Conservation (phyloP, 2,888 invertebrate species). For the Amphipoea oculea region DNA sequence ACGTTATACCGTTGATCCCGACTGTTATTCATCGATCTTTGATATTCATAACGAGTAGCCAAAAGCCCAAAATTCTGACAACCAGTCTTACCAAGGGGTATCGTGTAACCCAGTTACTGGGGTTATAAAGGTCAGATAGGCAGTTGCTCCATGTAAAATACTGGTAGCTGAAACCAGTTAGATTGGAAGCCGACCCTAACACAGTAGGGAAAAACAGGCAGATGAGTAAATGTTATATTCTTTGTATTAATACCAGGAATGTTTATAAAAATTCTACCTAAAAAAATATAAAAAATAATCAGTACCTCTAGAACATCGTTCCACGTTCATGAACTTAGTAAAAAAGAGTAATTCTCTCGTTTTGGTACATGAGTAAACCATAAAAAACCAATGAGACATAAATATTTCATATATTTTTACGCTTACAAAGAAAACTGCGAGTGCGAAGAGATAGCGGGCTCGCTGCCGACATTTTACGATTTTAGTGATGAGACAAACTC, state of each 20-base stretch:
- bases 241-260: background rate
- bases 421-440: slow-evolving; percentile 60
- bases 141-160: background rate
- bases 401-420: slow-evolving; percentile 65
- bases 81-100: background rate
- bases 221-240: background rate
- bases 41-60: background rate
- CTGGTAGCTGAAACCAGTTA: background rate
- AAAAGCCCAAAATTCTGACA: background rate
- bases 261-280: background rate
- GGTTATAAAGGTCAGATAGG: background rate
- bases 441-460: slow-evolving; percentile 58
- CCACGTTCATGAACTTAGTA: slow-evolving; percentile 43
- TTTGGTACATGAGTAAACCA: slow-evolving; percentile 49
- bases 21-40: background rate
- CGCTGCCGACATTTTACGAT: slow-evolving; percentile 55
- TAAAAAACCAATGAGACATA: slow-evolving; percentile 61
- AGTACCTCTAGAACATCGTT: slow-evolving; percentile 16
- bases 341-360: slow-evolving; percentile 46
- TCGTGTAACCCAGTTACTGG: too few relatives aligned
- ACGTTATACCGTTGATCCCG: background rate
- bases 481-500: slow-evolving; percentile 51
- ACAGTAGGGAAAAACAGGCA: background rate
- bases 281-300: slow-evolving; percentile 11
- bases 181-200: background rate